A percentile compares a stretch with the other conserved stretches of the same genome.
phyloP scores from a whole-genome alignment of 1,140 invertebrate species.

The Venturia canescens region DNA sequence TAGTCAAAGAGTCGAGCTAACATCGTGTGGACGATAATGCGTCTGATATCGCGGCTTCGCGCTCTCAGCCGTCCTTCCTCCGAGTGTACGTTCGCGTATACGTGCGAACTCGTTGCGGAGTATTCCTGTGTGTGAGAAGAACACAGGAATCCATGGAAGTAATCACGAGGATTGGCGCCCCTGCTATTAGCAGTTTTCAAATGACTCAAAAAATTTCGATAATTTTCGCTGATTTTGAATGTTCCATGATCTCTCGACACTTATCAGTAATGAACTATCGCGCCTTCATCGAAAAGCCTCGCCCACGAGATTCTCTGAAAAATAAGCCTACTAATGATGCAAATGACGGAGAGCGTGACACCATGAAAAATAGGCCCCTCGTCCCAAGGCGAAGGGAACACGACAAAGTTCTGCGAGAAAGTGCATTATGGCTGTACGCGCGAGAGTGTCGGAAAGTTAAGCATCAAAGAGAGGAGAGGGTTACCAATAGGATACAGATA shows the following conservation, averaged over 20 bases:
- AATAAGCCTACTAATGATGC: neutral
- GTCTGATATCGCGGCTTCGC: conserved; percentile 69
- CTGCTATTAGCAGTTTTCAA: neutral
- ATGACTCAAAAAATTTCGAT: neutral
- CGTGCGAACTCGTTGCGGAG: neutral
- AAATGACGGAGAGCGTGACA: neutral
- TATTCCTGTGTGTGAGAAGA: neutral
- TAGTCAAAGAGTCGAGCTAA: conserved; percentile 74
- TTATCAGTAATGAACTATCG: neutral
- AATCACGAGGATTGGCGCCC: neutral
- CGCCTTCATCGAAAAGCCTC: neutral
- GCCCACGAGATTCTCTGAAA: neutral
- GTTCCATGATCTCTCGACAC: too few species aligned
- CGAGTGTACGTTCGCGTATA: conserved; percentile 48
- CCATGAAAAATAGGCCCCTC: neutral
- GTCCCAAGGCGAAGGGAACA: neutral
- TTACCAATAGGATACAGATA: conserved; percentile 60
- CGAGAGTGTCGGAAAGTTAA: conserved; percentile 11
- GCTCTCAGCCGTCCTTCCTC: neutral
- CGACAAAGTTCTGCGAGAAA: conserved; percentile 20
- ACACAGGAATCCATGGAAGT: conserved; percentile 13
- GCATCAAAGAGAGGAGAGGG: conserved; percentile 18
- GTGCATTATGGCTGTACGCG: neutral
- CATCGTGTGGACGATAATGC: conserved; percentile 75
- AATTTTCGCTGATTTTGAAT: neutral